A percentile compares a stretch with the other conserved stretches of the same genome.
These are phyloP conservation scores for Copsychus sechellarum DNA, from an alignment of 2,113 vertebrate genomes.

Conservation along the genomic window DNA sequence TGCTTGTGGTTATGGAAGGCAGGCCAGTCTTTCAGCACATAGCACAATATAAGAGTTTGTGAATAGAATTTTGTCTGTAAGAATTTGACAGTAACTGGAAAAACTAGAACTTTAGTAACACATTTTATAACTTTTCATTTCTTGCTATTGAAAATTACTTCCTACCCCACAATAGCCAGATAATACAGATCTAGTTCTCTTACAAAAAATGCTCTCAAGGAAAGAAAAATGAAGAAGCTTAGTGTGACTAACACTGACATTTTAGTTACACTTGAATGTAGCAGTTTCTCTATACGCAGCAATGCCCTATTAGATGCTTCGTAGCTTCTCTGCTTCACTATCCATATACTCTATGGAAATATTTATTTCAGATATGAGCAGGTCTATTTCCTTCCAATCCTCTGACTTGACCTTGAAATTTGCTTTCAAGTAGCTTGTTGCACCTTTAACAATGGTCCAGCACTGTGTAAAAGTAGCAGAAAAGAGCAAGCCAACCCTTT, in stretches of 20 bases:
- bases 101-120: not conserved
- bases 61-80: not conserved
- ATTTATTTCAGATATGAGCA: not conserved
- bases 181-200: not conserved
- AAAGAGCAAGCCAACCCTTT: not conserved
- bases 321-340: not conserved
- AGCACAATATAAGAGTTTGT: not conserved
- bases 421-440: not conserved
- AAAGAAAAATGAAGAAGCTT: constrained; percentile 4
- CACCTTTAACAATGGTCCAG: not conserved
- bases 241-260: not conserved
- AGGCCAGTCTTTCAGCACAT: not conserved
- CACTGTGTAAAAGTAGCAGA: not conserved
- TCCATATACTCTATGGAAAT: not conserved
- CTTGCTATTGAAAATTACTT: constrained; percentile 25
- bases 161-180: not conserved
- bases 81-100: not conserved
- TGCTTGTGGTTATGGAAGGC: not conserved
- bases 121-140: not conserved
- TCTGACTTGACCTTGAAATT: not conserved
- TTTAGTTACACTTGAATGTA: not conserved
- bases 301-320: not conserved
- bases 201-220: not conserved
- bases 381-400: not conserved
- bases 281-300: not conserved